Evolutionary conservation across 2,888 invertebrate genomes (phyloP).

Genomic region (Dusona sp.): DNA sequence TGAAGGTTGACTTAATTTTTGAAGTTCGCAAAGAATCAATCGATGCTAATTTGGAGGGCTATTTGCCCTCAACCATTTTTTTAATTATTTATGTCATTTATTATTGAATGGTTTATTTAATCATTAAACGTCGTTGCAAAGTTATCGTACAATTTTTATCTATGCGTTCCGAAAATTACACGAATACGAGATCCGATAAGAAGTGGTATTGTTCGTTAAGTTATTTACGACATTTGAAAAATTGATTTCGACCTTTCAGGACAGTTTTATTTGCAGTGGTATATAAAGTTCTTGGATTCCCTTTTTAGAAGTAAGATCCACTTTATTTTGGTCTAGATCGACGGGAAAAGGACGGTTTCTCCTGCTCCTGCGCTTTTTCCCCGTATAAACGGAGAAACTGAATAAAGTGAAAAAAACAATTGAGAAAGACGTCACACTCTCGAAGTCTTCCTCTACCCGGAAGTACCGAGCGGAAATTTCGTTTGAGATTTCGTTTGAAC

Average conservation of each 20-base stretch:
- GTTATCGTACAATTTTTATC: neutral
- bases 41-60: no score
- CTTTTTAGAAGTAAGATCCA: neutral
- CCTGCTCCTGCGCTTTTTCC: neutral
- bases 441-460: neutral
- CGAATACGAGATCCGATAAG: neutral
- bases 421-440: neutral
- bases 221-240: neutral
- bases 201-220: neutral
- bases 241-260: neutral
- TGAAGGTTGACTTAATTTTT: no score
- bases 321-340: neutral
- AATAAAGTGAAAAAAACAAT: neutral
- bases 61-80: no score
- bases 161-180: neutral
- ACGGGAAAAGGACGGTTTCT: neutral
- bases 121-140: no score
- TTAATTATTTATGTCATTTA: no score
- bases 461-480: conserved; percentile 7
- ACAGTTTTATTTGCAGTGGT: neutral
- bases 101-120: no score
- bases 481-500: neutral
- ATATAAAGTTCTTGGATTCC: neutral
- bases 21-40: no score
- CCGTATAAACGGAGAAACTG: neutral